phyloP scores from a whole-genome alignment of 2,888 invertebrate species.

The Acronicta leporina region DNA sequence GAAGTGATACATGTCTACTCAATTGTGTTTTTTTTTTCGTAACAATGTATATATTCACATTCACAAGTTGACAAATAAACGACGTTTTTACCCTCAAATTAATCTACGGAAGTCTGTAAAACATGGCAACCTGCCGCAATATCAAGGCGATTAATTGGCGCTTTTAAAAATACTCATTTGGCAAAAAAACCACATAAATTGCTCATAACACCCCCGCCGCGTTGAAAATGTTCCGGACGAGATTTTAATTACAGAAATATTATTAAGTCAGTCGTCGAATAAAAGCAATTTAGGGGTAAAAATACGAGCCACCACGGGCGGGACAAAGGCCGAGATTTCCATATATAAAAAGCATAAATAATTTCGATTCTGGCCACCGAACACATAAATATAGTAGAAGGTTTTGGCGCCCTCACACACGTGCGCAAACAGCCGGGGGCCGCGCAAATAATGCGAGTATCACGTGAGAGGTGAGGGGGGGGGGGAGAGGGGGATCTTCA shows the following conservation, averaged over 20 bases:
- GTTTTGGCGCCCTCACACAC: slow-evolving; percentile 72
- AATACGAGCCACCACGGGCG: slow-evolving; percentile 55
- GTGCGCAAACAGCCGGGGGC: slow-evolving; percentile 75
- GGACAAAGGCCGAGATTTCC: slow-evolving; percentile 81
- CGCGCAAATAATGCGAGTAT: slow-evolving; percentile 79
- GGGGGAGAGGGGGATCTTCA: slow-evolving; percentile 32
- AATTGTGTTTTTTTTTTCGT: slow-evolving; percentile 24
- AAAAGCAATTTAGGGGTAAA: slow-evolving; percentile 78
- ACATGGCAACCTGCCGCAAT: slow-evolving; percentile 56
- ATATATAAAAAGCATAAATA: slow-evolving; percentile 84
- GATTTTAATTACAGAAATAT: slow-evolving; percentile 87
- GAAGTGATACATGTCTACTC: slow-evolving; percentile 6
- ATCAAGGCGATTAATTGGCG: slow-evolving; percentile 68
- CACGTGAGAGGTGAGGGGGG: slow-evolving; percentile 60
- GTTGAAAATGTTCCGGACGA: slow-evolving; percentile 76
- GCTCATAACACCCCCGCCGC: slow-evolving; percentile 66
- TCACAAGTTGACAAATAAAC: slow-evolving; percentile 57
- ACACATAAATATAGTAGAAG: slow-evolving; percentile 82
- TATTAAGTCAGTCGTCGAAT: slow-evolving; percentile 83
- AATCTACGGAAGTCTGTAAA: slow-evolving; percentile 54
- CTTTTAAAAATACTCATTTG: slow-evolving; percentile 67
- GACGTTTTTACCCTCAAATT: slow-evolving; percentile 49
- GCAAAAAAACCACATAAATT: slow-evolving; percentile 71
- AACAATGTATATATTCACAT: slow-evolving; percentile 40
- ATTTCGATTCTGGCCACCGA: slow-evolving; percentile 82